Conservation (phyloP, 2,113 vertebrate genomes). For the Bubo bubo region DNA sequence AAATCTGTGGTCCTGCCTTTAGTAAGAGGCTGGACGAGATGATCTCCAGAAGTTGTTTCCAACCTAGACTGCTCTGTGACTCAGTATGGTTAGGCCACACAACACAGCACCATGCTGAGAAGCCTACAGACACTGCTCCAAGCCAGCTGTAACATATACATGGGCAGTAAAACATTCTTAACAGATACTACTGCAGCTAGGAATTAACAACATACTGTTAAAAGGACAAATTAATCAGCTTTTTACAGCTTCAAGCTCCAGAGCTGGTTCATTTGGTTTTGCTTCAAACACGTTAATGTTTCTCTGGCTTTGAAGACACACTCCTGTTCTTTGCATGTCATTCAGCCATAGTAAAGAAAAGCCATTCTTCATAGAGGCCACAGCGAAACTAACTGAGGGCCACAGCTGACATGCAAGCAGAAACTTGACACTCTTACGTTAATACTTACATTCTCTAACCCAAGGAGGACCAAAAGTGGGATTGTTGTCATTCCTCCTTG, state of each 20-base stretch:
- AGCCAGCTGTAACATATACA: neutral
- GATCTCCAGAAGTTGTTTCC: neutral
- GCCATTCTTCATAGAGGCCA: neutral
- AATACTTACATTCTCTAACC: constrained; percentile 88
- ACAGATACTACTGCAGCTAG: neutral
- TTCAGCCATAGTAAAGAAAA: neutral
- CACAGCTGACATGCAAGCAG: neutral
- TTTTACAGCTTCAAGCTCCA: neutral
- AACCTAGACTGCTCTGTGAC: neutral
- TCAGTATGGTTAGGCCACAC: neutral
- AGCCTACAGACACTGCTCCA: neutral
- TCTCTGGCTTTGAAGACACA: neutral
- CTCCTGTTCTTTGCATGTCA: neutral
- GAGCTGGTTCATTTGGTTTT: neutral
- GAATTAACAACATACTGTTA: neutral
- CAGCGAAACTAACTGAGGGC: neutral
- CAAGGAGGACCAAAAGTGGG: constrained; percentile 89
- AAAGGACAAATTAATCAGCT: neutral
- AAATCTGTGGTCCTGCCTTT: neutral
- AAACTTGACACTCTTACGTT: neutral
- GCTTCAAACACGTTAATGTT: neutral
- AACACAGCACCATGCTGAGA: neutral
- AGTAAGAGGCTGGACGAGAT: neutral
- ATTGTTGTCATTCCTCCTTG: constrained; percentile 96
- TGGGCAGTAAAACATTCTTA: neutral